Evolutionary conservation across 2,888 invertebrate species (phyloP).

Genomic region (Oscheius sp.): DNA sequence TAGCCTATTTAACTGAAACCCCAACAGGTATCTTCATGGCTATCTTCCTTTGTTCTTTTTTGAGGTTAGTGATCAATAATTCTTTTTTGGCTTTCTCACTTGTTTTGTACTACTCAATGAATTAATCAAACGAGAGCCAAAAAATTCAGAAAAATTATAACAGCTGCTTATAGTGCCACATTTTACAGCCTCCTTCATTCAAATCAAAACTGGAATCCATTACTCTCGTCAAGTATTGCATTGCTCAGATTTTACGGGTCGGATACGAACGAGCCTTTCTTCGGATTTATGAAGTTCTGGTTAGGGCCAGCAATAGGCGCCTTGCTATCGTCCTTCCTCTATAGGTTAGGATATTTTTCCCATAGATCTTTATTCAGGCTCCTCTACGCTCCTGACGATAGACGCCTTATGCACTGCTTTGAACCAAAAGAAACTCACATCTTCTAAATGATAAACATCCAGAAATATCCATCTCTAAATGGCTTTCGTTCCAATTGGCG

Average conservation of each 20-base stretch:
- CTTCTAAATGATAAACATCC: neutral
- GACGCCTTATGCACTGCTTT: slow-evolving; percentile 32
- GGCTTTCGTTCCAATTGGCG: slow-evolving; percentile 22
- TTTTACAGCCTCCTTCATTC: slow-evolving; percentile 46
- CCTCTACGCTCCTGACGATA: slow-evolving; percentile 35
- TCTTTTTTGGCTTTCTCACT: slow-evolving; percentile 4
- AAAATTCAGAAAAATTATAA: too few species aligned
- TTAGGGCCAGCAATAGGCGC: slow-evolving; percentile 49
- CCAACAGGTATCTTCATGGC: slow-evolving; percentile 36
- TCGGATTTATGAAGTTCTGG: slow-evolving; percentile 45
- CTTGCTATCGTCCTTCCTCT: slow-evolving; percentile 43
- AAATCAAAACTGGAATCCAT: slow-evolving; percentile 46
- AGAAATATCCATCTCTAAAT: slow-evolving; percentile 8
- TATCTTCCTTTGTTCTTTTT: slow-evolving; percentile 37
- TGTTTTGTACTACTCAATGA: too few species aligned
- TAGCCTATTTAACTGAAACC: slow-evolving; percentile 24
- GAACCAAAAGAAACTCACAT: slow-evolving; percentile 26
- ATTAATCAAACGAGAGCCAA: too few species aligned
- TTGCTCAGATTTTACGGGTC: neutral
- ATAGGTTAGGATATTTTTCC: slow-evolving; percentile 36
- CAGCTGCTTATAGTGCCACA: too few species aligned
- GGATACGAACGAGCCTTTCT: slow-evolving; percentile 17
- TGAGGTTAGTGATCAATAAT: slow-evolving; percentile 35
- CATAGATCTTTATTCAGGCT: slow-evolving; percentile 13
- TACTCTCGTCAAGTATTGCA: slow-evolving; percentile 32